Conservation (phyloP, 2,797 vertebrate genomes). For the Heliangelus exortis region DNA sequence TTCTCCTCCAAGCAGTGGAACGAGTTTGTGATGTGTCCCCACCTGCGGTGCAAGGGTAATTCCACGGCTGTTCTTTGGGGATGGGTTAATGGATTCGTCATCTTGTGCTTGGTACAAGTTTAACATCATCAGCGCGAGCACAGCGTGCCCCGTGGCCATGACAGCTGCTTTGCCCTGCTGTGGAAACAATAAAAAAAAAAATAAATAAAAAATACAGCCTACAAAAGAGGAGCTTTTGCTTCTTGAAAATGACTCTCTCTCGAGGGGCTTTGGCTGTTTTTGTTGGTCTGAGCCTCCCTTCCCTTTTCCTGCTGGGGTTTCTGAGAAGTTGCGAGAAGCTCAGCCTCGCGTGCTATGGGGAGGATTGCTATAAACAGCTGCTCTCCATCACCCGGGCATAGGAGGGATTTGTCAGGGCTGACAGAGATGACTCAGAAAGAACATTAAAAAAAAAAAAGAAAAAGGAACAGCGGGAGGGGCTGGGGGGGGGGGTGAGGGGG, state of each 20-base stretch:
- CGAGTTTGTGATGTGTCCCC: too few species aligned
- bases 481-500: rapidly evolving
- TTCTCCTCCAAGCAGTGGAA: background rate
- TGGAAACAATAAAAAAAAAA: background rate
- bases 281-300: too few species aligned
- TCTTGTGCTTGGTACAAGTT: background rate
- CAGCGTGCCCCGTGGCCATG: background rate
- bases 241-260: background rate
- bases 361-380: slow-evolving; percentile 15
- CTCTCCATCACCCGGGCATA: background rate
- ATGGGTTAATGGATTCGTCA: background rate
- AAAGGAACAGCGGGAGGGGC: too few species aligned
- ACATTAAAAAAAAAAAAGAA: background rate
- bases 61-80: background rate
- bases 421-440: slow-evolving; percentile 19
- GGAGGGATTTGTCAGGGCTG: background rate
- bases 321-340: background rate
- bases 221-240: background rate
- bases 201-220: background rate
- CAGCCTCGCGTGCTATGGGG: background rate
- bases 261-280: background rate
- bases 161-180: background rate
- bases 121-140: background rate
- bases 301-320: background rate
- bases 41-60: background rate